Conservation (phyloP, 37 sponge, comb jelly and placozoan species). For the Aphrocallistes beatrix region DNA sequence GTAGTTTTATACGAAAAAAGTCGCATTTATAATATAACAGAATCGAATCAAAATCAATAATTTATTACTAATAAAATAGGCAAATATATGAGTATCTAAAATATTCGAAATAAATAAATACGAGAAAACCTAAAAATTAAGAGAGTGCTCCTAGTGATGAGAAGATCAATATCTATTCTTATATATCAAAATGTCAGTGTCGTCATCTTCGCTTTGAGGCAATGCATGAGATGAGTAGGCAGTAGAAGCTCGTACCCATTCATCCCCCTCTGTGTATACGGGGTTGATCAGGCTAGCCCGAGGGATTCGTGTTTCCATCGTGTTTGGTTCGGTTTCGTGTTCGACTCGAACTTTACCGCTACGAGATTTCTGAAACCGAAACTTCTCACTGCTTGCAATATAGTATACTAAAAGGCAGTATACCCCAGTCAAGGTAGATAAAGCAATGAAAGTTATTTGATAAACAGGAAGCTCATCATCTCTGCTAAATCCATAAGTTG, state of each 20-base stretch:
- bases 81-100: too few relatives aligned
- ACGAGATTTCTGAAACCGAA: not conserved
- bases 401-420: not conserved
- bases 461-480: not conserved
- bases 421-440: not conserved
- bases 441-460: not conserved
- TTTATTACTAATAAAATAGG: too few relatives aligned
- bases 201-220: too few relatives aligned
- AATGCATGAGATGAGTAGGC: too few relatives aligned
- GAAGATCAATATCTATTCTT: too few relatives aligned
- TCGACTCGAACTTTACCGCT: not conserved
- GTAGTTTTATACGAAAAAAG: too few relatives aligned
- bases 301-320: not conserved
- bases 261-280: not conserved
- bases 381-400: conserved; percentile 6
- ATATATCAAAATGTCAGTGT: too few relatives aligned
- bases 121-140: too few relatives aligned
- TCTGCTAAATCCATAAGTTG: not conserved
- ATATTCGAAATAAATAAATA: too few relatives aligned
- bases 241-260: not conserved
- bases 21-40: too few relatives aligned
- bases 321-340: not conserved
- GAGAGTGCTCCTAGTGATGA: too few relatives aligned
- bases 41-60: too few relatives aligned
- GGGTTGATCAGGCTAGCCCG: not conserved